A percentile compares a stretch with the other conserved stretches of the same genome.
phyloP scores from a whole-genome alignment of 1,140 invertebrate genomes.

The Heliothis virescens region DNA sequence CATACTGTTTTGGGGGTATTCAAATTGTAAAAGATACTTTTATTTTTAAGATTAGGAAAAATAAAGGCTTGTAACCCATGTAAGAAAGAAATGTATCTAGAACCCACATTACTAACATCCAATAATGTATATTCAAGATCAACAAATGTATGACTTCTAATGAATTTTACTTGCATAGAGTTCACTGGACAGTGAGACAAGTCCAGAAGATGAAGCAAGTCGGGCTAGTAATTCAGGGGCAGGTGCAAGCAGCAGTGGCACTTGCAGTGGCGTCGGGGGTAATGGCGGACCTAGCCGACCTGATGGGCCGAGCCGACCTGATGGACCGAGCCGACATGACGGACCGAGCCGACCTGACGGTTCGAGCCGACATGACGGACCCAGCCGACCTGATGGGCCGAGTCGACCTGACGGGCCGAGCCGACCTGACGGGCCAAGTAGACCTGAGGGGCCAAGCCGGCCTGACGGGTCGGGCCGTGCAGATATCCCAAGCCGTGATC shows the following conservation, averaged over 20 bases:
- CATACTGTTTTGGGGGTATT: too few species aligned
- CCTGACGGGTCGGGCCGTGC: not conserved
- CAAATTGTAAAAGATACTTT: too few species aligned
- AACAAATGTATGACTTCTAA: too few species aligned
- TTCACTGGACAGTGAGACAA: conserved; percentile 80
- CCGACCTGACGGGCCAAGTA: not conserved
- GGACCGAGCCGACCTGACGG: not conserved
- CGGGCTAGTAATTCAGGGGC: conserved; percentile 73
- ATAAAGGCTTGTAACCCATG: too few species aligned
- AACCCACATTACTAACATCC: too few species aligned
- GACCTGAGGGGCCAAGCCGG: not conserved
- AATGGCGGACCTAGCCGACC: conserved; percentile 2
- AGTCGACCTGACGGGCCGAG: not conserved
- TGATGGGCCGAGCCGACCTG: not conserved
- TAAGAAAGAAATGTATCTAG: too few species aligned
- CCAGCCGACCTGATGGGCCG: not conserved
- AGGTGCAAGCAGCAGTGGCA: conserved; percentile 69
- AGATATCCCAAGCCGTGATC: not conserved
- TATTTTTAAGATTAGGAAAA: too few species aligned
- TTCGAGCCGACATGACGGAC: not conserved
- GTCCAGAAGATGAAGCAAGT: conserved; percentile 78
- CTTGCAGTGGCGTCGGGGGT: conserved; percentile 51
- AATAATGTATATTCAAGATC: too few species aligned
- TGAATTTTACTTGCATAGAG: conserved; percentile 60
- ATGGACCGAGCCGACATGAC: not conserved